Evolutionary conservation across 2,797 vertebrate genomes (phyloP), one percentile per base, ranked within the genome.

Genomic region (Perdix hodgsoniae): DNA sequence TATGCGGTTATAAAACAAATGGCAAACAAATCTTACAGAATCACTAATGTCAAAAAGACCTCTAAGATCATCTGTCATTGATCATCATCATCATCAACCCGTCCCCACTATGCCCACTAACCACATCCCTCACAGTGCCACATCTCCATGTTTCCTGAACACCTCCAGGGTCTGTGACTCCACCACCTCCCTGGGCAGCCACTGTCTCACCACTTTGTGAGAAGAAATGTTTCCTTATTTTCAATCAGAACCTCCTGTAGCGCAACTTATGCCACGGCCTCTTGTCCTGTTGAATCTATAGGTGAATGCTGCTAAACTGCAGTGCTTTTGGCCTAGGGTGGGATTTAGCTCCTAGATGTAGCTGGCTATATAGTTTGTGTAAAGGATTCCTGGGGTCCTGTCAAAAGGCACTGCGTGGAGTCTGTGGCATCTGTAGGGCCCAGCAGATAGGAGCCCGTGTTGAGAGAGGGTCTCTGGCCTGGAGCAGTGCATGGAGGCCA

Each of bases 271-370:
- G 50, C 50, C 16, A 6, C 29, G 17, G 15, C 27, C 50, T 52
- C 27, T 52, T 52, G 50, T 29, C 50, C 50, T 11, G 6, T 52
- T 22, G 39, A 61, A 9, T 73, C 47, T 60, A 3, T 9, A 44
- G 29, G 12, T 50, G 37, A 22, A 26, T 44, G 37, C 24, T 78
- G 9, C 22, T 63, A 33, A 67, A 40, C 44, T 37, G 44, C 42
- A 56, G 50, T 17, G 9, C 4, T 66, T 29, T 33, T 67, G 47
- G 24, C 0, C 0, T 19, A 31, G 1, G 1, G 13, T 23, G 35
- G 16, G 33, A 45, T 69, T 73, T 14, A 11, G 19, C 15, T 52
- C 33, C n/a, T 69, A 33, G 23, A 39, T 16, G 37, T 40, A 35
- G 45, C 6, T 54, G 15, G 13, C 24, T 67, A 19, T 0, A 1